Base-by-base conservation (phyloP, 2,113 vertebrate species). In the Polyodon spathula region DNA sequence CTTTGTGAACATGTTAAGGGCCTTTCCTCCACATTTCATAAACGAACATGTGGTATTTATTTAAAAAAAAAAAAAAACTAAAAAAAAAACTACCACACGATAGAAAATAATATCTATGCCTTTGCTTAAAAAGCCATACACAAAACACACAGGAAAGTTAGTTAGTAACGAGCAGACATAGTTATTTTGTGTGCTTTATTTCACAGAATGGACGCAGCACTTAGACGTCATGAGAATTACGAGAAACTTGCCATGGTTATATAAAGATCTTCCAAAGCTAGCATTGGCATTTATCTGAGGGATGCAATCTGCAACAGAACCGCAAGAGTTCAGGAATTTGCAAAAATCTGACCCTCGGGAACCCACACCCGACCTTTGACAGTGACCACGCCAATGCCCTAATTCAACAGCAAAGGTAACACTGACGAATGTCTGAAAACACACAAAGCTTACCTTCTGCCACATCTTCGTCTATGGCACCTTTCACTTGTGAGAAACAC, bases 401-500 rank as follows among this genome's bases (percentile, higher is more conserved):
- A 8, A 54, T 6, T 17, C 53, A 27, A 5, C 11, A n/a, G 7
- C 11, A 50, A 50, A 50, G 11, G 46, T 50, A 10, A 50, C n/a
- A n/a, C n/a, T n/a, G n/a, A 10, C 46, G 10, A 12, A n/a, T n/a
- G 51, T 5, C 37, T 5, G 8, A 50, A 63, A 14, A 51, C 17
- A 56, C 37, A 6, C 12, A 60, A 37, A 11, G 48, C 77, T 83
- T 73, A 90, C 87, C 90, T 88, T 89, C 90, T 8, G 89, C 90
- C 77, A 89, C 90, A 80, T 89, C 86, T 79, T 91, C 85, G 72
- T 89, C 88, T 63, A 87, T 75, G 55, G 90, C 84, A 59, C 89
- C 88, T 83, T 90, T 89, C 73, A 91, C 90, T 80, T 91, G 89
- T 51, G 88, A 88, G 81, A 92, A 91, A 79, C 88, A 89, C 89